phyloP scores from a whole-genome alignment of 2,113 vertebrate genomes.

The Capreolus pygargus region DNA sequence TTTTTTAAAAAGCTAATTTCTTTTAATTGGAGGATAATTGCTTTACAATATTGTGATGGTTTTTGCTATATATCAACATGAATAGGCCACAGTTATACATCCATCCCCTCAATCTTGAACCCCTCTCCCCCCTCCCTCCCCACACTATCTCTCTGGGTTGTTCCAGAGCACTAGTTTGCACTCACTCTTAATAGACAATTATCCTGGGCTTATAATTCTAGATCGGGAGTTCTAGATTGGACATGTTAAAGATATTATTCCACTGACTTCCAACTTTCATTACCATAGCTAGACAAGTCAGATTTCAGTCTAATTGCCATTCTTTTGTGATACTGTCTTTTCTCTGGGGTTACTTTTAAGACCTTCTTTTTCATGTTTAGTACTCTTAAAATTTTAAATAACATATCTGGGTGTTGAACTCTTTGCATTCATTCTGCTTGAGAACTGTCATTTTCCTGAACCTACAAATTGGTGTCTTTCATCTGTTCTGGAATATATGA shows the following conservation, averaged over 20 bases:
- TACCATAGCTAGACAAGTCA: neutral
- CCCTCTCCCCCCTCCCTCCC: rapidly evolving
- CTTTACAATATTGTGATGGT: neutral
- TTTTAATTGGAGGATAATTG: neutral
- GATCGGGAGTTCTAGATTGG: rapidly evolving
- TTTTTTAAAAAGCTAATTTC: neutral
- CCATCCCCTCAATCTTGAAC: neutral
- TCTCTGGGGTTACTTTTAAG: too few relatives aligned
- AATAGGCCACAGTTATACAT: neutral
- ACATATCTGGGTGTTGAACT: rapidly evolving
- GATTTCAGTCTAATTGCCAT: rapidly evolving
- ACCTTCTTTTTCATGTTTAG: neutral
- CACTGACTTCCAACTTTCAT: too few relatives aligned
- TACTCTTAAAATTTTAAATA: neutral
- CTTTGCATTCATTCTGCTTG: neutral
- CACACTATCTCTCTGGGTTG: neutral
- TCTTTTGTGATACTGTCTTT: neutral
- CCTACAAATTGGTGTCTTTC: neutral
- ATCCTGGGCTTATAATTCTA: neutral
- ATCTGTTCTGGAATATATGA: neutral
- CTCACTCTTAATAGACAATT: neutral
- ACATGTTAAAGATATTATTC: rapidly evolving
- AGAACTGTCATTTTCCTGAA: neutral
- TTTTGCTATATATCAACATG: neutral
- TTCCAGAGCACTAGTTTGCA: neutral